phyloP scores from a whole-genome alignment of 2,797 vertebrate genomes.

The Gadopsis bispinosus region DNA sequence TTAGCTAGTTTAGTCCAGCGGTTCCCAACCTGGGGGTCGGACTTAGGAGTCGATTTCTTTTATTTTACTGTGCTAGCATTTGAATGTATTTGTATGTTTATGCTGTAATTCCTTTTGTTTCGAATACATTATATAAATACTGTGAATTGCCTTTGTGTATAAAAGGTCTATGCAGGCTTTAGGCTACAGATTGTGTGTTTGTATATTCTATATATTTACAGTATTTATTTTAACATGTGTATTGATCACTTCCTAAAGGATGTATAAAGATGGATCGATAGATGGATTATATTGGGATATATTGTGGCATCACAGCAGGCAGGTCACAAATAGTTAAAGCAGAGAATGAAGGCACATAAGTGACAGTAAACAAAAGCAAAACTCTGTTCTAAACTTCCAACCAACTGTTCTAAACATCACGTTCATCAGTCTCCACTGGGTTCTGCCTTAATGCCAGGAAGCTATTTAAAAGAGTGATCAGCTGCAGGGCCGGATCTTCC shows the following conservation, averaged over 20 bases:
- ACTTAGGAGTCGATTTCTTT: background rate
- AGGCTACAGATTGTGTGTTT: too few species aligned
- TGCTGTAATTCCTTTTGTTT: too few species aligned
- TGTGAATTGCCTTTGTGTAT: too few species aligned
- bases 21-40: background rate
- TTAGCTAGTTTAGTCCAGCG: too few species aligned
- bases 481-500: slow-evolving; percentile 6
- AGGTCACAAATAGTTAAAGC: background rate
- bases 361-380: accelerated
- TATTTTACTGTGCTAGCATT: too few species aligned
- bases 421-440: background rate
- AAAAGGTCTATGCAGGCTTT: too few species aligned
- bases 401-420: background rate
- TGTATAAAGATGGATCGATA: background rate
- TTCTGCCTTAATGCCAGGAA: background rate
- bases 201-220: background rate
- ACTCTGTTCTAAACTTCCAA: background rate
- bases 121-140: too few species aligned
- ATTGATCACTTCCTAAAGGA: background rate
- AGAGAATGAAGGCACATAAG: background rate
- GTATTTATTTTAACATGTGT: background rate
- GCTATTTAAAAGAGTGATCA: slow-evolving; percentile 5
- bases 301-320: background rate
- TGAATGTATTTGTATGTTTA: too few species aligned
- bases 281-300: background rate